These are phyloP conservation scores for Myiopsitta monachus DNA, from an alignment of 2,113 vertebrate genomes.

Conservation along the genomic window DNA sequence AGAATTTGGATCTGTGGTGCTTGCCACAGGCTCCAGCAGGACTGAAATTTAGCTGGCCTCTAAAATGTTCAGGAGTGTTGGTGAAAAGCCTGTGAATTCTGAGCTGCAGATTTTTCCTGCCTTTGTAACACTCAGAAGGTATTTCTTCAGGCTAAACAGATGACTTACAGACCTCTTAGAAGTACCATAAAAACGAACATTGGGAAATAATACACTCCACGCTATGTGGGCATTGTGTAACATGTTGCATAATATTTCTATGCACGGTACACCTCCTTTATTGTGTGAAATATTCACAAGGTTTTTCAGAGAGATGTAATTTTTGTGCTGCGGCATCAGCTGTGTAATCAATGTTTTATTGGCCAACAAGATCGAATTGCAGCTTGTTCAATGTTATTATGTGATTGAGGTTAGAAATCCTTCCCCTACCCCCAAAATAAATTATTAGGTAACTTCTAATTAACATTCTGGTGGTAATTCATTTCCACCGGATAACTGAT, in stretches of 20 bases:
- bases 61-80: neutral
- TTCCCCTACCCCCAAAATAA: neutral
- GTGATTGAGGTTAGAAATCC: slow-evolving; percentile 19
- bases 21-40: neutral
- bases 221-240: neutral
- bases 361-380: slow-evolving; percentile 27
- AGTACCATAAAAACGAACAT: slow-evolving; percentile 7
- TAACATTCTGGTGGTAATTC: neutral
- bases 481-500: neutral
- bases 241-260: neutral
- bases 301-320: neutral
- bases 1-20: neutral
- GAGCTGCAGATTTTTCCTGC: slow-evolving; percentile 5
- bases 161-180: slow-evolving; percentile 48
- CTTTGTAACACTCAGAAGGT: slow-evolving; percentile 5
- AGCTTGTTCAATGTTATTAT: slow-evolving; percentile 2
- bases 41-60: neutral
- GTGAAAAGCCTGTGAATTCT: slow-evolving; percentile 12
- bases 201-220: slow-evolving; percentile 23
- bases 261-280: neutral
- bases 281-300: slow-evolving; percentile 16
- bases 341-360: slow-evolving; percentile 62
- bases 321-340: slow-evolving; percentile 58
- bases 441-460: slow-evolving; percentile 30
- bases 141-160: slow-evolving; percentile 47